Evolutionary conservation across 2,113 vertebrate species (phyloP), one percentile per base, ranked within the genome.

Genomic region (Diphyllodes magnificus): DNA sequence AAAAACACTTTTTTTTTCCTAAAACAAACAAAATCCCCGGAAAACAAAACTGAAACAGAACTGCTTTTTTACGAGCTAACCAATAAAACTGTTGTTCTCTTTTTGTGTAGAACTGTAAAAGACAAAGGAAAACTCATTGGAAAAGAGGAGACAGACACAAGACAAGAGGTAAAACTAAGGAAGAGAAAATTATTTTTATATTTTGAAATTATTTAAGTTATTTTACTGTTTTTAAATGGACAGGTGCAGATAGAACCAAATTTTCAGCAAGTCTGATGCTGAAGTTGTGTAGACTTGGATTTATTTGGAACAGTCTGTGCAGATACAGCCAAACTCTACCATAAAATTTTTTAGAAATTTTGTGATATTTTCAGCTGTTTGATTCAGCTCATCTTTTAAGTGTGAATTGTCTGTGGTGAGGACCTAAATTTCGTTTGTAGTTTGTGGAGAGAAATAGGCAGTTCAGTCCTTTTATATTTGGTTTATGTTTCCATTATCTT

Each of bases 91-190:
- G 2, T n/a, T 83, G 4, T 85, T 91, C 8, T 73, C 1, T 54
- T 61, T 92, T 53, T 76, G 56, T 82, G 4, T 14, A 96, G 94
- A 45, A 73, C 33, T 86, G 24, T 24, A n/a, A 89, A 96, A 80
- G 90, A 78, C 63, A 92, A 70, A 83, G 87, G 33, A 66, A 96
- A 95, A 70, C 82, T 31, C 21, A 16, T 6, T 63, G 95, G 63
- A 65, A 94, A 89, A 42, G 87, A 90, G 13, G 77, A 75, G 70
- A 79, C 31, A 66, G 92, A 79, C 11, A 45, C 65, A 27, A 92
- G 40, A 60, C 73, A 75, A 88, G 95, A 97, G 97, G 98, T 98
- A 94, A 97, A 96, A 77, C 9, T 20, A 82, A 82, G 10, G 39
- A 77, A 66, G 28, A 66, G 21, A 22, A 59, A 61, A 50, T 35